Evolutionary conservation across 2,113 vertebrate genomes (phyloP).

Genomic region (Columbina picui): DNA sequence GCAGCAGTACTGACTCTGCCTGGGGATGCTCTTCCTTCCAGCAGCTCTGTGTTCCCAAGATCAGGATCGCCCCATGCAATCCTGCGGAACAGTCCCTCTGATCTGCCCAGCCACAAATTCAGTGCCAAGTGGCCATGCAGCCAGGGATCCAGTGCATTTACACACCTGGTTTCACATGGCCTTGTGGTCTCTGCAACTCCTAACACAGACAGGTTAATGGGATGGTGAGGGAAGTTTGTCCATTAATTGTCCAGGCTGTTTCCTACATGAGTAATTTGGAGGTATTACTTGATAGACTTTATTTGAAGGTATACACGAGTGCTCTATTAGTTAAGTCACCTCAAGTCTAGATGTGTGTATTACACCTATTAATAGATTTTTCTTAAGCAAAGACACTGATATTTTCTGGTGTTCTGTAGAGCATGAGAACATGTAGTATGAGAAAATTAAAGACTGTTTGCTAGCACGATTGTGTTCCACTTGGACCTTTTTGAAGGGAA

Average conservation of each 20-base stretch:
- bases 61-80: fast-evolving
- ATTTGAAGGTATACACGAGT: fast-evolving
- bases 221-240: not conserved
- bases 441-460: not conserved
- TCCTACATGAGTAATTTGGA: not conserved
- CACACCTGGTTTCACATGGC: fast-evolving
- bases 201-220: not conserved
- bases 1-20: not conserved
- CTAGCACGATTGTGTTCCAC: not conserved
- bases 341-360: not conserved
- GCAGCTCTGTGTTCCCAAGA: not conserved
- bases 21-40: not conserved
- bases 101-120: not conserved
- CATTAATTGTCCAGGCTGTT: not conserved
- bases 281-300: not conserved
- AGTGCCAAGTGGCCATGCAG: fast-evolving
- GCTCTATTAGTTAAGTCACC: not conserved
- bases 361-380: not conserved
- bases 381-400: not conserved
- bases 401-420: not conserved
- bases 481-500: not conserved
- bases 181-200: not conserved
- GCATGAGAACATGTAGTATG: not conserved
- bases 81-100: not conserved
- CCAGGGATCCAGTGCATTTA: not conserved